These are phyloP conservation scores for Protodeltote pygarga DNA, from an alignment of 2,888 invertebrate genomes.

Conservation along the genomic window DNA sequence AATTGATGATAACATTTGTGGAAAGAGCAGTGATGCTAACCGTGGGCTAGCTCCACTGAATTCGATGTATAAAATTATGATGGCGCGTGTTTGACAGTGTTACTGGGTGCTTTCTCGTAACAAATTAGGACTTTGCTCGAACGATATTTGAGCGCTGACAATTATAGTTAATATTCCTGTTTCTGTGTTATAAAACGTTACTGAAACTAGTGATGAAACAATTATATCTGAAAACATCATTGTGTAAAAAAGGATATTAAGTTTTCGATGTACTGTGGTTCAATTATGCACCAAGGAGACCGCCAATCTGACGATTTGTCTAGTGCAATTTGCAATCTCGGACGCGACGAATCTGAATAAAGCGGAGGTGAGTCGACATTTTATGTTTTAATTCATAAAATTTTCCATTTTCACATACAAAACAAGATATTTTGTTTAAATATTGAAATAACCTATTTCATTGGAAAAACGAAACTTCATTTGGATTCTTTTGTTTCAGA, in stretches of 20 bases:
- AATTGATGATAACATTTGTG: constrained; percentile 42
- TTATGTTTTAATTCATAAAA: constrained; percentile 66
- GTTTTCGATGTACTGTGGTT: constrained; percentile 71
- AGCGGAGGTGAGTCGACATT: constrained; percentile 57
- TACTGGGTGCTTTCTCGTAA: constrained; percentile 69
- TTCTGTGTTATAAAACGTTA: constrained; percentile 56
- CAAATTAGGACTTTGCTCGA: constrained; percentile 77
- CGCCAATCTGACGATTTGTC: constrained; percentile 61
- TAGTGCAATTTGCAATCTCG: constrained; percentile 63
- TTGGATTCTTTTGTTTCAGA: constrained; percentile 84
- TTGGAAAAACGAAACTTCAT: constrained; percentile 76
- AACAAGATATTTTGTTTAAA: constrained; percentile 56
- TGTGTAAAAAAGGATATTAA: constrained; percentile 76
- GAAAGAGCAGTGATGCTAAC: constrained; percentile 38
- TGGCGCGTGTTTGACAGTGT: constrained; percentile 80
- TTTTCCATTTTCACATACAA: constrained; percentile 21
- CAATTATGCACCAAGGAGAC: constrained; percentile 57
- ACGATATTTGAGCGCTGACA: constrained; percentile 62
- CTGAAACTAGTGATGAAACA: constrained; percentile 49
- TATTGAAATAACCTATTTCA: constrained; percentile 76
- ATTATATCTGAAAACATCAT: constrained; percentile 44
- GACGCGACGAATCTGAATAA: constrained; percentile 55
- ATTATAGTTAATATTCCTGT: constrained; percentile 64
- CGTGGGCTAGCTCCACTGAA: constrained; percentile 37
- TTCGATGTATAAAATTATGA: constrained; percentile 61